These are phyloP conservation scores for Drosophila pandora DNA, from an alignment of 1,140 invertebrate species.

Conservation along the genomic window DNA sequence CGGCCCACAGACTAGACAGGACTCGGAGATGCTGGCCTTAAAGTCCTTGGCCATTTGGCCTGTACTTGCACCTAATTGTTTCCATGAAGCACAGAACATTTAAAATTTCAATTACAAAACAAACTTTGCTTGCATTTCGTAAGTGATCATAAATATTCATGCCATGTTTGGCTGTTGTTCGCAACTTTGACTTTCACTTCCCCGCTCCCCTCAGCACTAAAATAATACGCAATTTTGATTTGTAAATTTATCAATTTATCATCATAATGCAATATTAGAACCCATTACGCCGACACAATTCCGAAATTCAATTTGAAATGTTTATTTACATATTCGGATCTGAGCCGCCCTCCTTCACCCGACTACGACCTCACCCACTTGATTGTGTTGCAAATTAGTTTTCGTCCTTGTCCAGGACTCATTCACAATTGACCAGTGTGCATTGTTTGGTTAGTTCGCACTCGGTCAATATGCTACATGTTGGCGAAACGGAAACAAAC, in stretches of 20 bases:
- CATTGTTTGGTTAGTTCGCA: slow-evolving; percentile 29
- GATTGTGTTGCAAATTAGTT: slow-evolving; percentile 55
- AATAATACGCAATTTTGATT: slow-evolving; percentile 74
- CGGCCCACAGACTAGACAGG: not conserved
- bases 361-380: not conserved
- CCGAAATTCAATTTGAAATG: slow-evolving; percentile 70
- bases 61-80: slow-evolving; percentile 30
- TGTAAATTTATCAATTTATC: slow-evolving; percentile 77
- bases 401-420: slow-evolving; percentile 15
- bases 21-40: slow-evolving; percentile 6
- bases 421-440: slow-evolving; percentile 18
- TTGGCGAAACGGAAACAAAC: slow-evolving; percentile 9
- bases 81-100: not conserved
- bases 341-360: slow-evolving; percentile 8
- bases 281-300: slow-evolving; percentile 70
- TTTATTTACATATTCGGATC: slow-evolving; percentile 62
- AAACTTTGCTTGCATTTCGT: slow-evolving; percentile 29
- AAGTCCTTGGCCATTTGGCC: slow-evolving; percentile 22
- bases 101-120: slow-evolving; percentile 46
- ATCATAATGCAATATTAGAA: slow-evolving; percentile 71
- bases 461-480: slow-evolving; percentile 23
- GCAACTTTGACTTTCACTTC: slow-evolving; percentile 23
- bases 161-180: slow-evolving; percentile 48
- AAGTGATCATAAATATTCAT: slow-evolving; percentile 52
- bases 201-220: not conserved